Conservation (phyloP, 2,113 vertebrate species). For the Pandion haliaetus region DNA sequence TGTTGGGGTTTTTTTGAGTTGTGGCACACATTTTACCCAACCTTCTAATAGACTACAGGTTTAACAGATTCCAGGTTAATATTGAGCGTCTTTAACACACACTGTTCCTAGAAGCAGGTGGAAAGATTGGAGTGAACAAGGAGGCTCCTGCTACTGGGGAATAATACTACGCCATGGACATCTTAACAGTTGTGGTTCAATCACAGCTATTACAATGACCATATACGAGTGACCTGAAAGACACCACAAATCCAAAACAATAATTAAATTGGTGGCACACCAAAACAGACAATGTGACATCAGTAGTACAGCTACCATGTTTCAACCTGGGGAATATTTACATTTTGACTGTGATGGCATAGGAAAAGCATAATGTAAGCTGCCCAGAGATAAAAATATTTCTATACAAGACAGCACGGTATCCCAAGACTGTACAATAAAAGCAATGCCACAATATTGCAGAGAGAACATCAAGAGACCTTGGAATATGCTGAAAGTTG, state of each 20-base stretch:
- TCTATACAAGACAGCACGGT: not conserved
- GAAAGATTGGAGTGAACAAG: not conserved
- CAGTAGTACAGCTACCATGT: not conserved
- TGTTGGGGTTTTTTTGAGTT: not conserved
- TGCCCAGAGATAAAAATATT: not conserved
- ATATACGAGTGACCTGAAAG: not conserved
- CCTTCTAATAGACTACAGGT: not conserved
- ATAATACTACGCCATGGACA: not conserved
- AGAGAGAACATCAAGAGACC: not conserved
- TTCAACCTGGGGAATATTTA: not conserved
- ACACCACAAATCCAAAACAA: not conserved
- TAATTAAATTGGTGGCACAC: not conserved
- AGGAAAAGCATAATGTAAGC: not conserved
- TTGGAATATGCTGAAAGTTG: not conserved
- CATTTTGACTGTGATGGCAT: not conserved
- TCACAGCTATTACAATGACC: not conserved
- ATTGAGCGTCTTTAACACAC: not conserved
- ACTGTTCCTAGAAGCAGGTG: not conserved
- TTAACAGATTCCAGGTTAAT: not conserved
- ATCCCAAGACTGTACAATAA: not conserved
- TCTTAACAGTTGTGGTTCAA: not conserved
- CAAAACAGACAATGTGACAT: not conserved
- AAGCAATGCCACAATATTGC: not conserved
- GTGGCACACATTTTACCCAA: not conserved
- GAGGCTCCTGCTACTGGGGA: not conserved